phyloP scores from a whole-genome alignment of 2,797 vertebrate species.

The Macropus fuliginosus region DNA sequence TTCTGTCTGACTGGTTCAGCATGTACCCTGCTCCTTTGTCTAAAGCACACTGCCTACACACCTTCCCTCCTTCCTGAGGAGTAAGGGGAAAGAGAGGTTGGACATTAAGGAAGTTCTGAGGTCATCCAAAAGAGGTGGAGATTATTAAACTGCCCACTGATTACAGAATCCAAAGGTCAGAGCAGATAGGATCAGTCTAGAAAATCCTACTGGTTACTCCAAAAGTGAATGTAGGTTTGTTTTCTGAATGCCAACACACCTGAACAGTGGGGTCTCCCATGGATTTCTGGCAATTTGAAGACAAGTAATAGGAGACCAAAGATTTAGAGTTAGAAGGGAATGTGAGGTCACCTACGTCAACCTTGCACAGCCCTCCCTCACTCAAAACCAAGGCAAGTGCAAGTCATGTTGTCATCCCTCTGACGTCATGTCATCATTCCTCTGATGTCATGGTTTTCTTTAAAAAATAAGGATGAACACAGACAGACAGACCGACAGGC shows the following conservation, averaged over 20 bases:
- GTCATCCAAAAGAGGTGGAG: neutral
- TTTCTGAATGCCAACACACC: neutral
- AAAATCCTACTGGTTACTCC: neutral
- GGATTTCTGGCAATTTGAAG: neutral
- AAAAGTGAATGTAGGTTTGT: neutral
- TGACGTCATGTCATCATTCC: too few species aligned
- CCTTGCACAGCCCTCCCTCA: too few species aligned
- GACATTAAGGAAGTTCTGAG: neutral
- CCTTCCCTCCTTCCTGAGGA: neutral
- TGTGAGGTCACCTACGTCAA: neutral
- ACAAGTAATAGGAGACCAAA: neutral
- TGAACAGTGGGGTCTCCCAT: neutral
- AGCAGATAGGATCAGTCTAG: neutral
- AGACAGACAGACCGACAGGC: too few species aligned
- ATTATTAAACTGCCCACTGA: neutral
- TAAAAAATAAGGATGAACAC: too few species aligned
- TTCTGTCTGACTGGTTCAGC: neutral
- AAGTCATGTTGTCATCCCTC: too few species aligned
- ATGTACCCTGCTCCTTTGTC: neutral
- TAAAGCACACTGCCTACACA: neutral
- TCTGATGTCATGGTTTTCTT: too few species aligned
- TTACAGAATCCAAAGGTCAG: neutral
- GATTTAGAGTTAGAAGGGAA: neutral
- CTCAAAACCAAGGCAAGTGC: too few species aligned
- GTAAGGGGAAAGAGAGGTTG: neutral